Evolutionary conservation across 2,113 vertebrate genomes (phyloP), one percentile per base, ranked within the genome.

Genomic region (Mus spicilegus): DNA sequence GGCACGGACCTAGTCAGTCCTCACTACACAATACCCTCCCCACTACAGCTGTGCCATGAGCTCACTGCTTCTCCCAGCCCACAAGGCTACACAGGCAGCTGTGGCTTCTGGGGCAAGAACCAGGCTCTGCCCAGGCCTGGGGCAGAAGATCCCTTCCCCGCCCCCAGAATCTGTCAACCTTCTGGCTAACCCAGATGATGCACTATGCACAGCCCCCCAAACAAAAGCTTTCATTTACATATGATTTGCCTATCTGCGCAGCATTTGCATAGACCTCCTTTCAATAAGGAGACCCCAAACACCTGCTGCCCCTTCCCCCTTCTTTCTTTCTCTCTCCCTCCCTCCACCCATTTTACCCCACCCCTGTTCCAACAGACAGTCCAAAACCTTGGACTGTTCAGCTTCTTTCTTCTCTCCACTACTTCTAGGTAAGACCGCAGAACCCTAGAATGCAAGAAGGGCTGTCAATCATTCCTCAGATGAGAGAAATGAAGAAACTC

Each of bases 1-100:
- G 84, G 90, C 91, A 93, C 93, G 76, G 91, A 22, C 73, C 69
- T 67, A 70, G 65, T 61, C 94, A 80, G 89, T 90, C 78, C 90
- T 94, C 65, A 54, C 65, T 85, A 87, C 80, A 93, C 94, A 94
- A 69, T 82, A 88, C 95, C 56, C 89, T 84, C 82, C 51, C 91
- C 51, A 1, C 46, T 82, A 96, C 98, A 97, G 98, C 97, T 97
- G 97, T 39, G 96, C 81, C 81, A 92, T 98, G 98, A 97, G 96
- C 97, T 97, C 98, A 97, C 85, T 93, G 94, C 76, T 93, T 82
- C 95, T 94, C 80, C 56, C 30, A 22, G 22, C 82, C 87, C 58
- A 33, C 33, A 65, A 89, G 61, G 82, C 72, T 69, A 73, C 72
- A 0, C 3, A 85, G 75, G 58, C 93, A 95, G 95, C 96, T 97